Percentiles rank a stretch among this genome's conserved stretches.
Evolutionary conservation across 2,888 invertebrate species (phyloP).

Genomic region (Spodoptera picta): DNA sequence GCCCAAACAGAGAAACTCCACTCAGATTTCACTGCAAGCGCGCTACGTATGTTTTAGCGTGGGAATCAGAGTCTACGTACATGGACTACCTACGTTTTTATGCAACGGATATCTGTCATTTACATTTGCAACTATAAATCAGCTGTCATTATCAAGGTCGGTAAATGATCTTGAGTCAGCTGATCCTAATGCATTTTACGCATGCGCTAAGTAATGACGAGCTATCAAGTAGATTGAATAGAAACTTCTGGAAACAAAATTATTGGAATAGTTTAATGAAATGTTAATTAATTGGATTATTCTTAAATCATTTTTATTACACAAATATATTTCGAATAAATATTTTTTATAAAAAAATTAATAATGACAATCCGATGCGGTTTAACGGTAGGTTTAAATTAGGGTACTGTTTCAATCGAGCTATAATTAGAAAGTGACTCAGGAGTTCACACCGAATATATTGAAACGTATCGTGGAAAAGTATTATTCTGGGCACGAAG

Average conservation of each 20-base stretch:
- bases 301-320: too few relatives aligned
- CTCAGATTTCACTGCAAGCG: slow-evolving; percentile 84
- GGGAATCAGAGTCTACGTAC: slow-evolving; percentile 51
- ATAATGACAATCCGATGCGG: slow-evolving; percentile 6
- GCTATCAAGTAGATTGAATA: slow-evolving; percentile 25
- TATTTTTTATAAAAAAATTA: not conserved
- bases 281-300: not conserved
- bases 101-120: slow-evolving; percentile 50
- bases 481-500: slow-evolving; percentile 80
- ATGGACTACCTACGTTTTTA: slow-evolving; percentile 36
- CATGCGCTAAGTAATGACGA: slow-evolving; percentile 26
- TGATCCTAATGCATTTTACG: slow-evolving; percentile 53
- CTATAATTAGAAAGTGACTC: slow-evolving; percentile 84
- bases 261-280: slow-evolving; percentile 6
- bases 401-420: slow-evolving; percentile 76
- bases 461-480: slow-evolving; percentile 76
- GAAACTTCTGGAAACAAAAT: slow-evolving; percentile 9
- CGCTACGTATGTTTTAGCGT: slow-evolving; percentile 67
- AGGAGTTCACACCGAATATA: slow-evolving; percentile 75
- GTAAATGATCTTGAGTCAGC: slow-evolving; percentile 68
- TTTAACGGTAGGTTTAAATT: slow-evolving; percentile 65
- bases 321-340: not conserved
- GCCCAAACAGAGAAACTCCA: slow-evolving; percentile 88
- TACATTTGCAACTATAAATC: slow-evolving; percentile 60
- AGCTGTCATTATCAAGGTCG: slow-evolving; percentile 80